phyloP scores from a whole-genome alignment of 2,113 vertebrate genomes.

The Hirundichthys speculiger region DNA sequence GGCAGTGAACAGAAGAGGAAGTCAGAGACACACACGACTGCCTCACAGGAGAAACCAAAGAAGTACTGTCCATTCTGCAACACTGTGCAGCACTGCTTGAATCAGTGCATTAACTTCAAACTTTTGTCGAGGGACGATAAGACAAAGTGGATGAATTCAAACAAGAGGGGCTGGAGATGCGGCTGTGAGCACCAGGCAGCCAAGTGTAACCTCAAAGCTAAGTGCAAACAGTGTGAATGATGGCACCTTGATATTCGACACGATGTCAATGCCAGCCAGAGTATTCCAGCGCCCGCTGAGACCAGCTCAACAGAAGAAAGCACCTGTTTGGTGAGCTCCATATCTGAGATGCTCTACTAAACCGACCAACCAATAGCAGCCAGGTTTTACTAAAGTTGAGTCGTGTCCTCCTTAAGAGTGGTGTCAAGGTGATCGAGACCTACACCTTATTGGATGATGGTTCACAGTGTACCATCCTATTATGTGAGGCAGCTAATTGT shows the following conservation, averaged over 20 bases:
- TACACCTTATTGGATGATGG: no score
- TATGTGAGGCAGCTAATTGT: no score
- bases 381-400: not conserved
- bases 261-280: no score
- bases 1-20: not conserved
- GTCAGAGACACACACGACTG: not conserved
- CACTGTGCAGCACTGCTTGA: not conserved
- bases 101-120: not conserved
- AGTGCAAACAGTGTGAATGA: not conserved
- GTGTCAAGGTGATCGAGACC: no score
- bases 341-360: no score
- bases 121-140: not conserved
- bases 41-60: not conserved
- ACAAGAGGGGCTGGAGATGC: not conserved
- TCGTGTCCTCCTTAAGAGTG: no score
- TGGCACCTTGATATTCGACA: no score
- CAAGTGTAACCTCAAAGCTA: not conserved
- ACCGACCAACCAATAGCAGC: not conserved
- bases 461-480: no score
- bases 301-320: no score
- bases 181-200: not conserved
- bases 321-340: no score
- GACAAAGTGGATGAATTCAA: not conserved
- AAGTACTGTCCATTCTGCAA: not conserved
- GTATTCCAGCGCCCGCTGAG: no score